Percentiles rank a stretch among this genome's conserved stretches.
Evolutionary conservation across 2,888 invertebrate species (phyloP).

Genomic region (Plutella xylostella): DNA sequence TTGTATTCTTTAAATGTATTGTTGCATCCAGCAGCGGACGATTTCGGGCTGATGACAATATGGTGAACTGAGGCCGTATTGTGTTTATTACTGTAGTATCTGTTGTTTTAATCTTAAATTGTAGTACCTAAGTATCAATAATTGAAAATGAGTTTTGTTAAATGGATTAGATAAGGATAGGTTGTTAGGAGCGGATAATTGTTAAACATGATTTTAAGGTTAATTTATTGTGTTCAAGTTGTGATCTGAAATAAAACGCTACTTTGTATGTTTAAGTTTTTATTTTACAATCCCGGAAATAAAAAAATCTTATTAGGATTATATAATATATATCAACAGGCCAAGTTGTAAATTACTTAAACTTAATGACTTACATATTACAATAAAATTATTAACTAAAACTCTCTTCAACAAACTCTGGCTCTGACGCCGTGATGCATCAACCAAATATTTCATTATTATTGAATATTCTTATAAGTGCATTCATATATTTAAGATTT

Average conservation of each 20-base stretch:
- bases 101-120: too few relatives aligned
- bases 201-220: too few relatives aligned
- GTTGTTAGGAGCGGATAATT: too few relatives aligned
- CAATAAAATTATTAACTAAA: constrained; percentile 70
- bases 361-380: constrained; percentile 70
- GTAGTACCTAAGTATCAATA: too few relatives aligned
- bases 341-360: constrained; percentile 71
- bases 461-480: constrained; percentile 37
- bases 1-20: too few relatives aligned
- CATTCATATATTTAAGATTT: constrained; percentile 55
- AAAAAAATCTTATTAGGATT: constrained; percentile 65
- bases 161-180: too few relatives aligned
- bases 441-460: constrained; percentile 55
- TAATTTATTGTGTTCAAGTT: constrained; percentile 18
- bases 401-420: constrained; percentile 66
- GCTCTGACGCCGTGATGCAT: constrained; percentile 62
- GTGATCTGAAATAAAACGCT: constrained; percentile 30
- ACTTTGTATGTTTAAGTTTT: constrained; percentile 45
- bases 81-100: too few relatives aligned
- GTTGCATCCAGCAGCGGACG: too few relatives aligned
- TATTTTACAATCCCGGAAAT: constrained; percentile 71
- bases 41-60: too few relatives aligned
- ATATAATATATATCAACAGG: constrained; percentile 69
- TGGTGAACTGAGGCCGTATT: too few relatives aligned
- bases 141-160: too few relatives aligned